Evolutionary conservation across 2,888 invertebrate species (phyloP), one percentile per base, ranked within the genome.

Genomic region (Dasysyrphus albostriatus): DNA sequence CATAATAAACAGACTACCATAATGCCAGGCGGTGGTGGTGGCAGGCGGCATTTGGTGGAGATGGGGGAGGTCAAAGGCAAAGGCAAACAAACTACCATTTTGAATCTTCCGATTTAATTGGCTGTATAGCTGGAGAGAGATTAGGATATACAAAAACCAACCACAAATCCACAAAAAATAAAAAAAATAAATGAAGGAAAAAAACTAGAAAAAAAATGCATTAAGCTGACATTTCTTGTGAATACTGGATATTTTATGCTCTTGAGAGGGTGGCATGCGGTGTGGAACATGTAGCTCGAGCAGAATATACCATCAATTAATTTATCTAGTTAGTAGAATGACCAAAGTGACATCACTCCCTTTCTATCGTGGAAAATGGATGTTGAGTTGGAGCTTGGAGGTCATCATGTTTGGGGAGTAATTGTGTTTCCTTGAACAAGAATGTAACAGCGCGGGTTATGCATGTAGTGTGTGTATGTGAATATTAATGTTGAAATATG

Each of bases 241-340:
- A 69, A 69, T 69, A 51, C 51, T 39, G 19, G 29, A 14, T 14
- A 37, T 59, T 16, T 8, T 47, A 16, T 44, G 34, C n/a, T 49
- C 34, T 29, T 24, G 1, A 8, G 63, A n/a, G 73, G 39, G 54
- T 39, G 37, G 69, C 16, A 32, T 24, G 49, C 19, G 47, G 4
- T 32, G 16, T 58, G 74, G 49, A 54, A 61, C 58, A 42, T 67
- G 29, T 32, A 73, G 19, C 37, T 19, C 34, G 65, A 34, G 65
- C 67, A 58, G 70, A 37, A 49, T n/a, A 37, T 19, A 67, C 37
- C 80, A 79, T 79, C 74, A 84, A 84, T 80, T 81, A 84, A 76
- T 76, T 80, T 76, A 76, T 84, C 76, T 72, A 51, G 70, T 65
- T 65, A 80, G 75, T 73, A 56, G 29, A 67, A 59, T 16, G 54